phyloP scores from a whole-genome alignment of 1,140 invertebrate species.

The Anastrepha ludens region DNA sequence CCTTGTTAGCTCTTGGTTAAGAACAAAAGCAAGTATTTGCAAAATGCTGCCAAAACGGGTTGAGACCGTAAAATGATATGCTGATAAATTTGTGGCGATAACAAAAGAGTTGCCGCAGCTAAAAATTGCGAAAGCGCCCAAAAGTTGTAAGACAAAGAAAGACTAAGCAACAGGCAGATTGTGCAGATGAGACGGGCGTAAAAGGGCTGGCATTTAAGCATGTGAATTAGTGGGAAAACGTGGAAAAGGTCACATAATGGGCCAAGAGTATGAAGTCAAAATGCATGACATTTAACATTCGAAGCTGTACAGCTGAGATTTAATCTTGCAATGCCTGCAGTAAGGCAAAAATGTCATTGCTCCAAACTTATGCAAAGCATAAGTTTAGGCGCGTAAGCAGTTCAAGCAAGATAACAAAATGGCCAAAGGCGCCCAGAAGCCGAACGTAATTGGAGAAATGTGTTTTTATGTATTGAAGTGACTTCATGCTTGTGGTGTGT shows the following conservation, averaged over 20 bases:
- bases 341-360: background rate
- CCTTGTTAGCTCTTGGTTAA: background rate
- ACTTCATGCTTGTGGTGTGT: background rate
- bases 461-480: background rate
- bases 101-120: constrained; percentile 33
- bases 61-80: constrained; percentile 38
- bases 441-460: background rate
- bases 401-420: background rate
- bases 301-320: constrained; percentile 8
- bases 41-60: constrained; percentile 30
- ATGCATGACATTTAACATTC: background rate
- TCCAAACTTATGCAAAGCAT: background rate
- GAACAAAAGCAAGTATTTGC: constrained; percentile 20
- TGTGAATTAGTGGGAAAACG: background rate
- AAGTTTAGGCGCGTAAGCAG: background rate
- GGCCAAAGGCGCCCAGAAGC: background rate
- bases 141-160: constrained; percentile 27
- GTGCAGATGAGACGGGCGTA: background rate
- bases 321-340: constrained; percentile 15
- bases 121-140: background rate
- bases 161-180: background rate
- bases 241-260: background rate
- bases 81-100: constrained; percentile 49
- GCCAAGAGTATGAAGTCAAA: constrained; percentile 10
- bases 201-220: constrained; percentile 25